Percentiles rank a stretch among this genome's conserved stretches.
These are phyloP conservation scores for Trilocha varians DNA, from an alignment of 2,888 invertebrate species.

Conservation along the genomic window DNA sequence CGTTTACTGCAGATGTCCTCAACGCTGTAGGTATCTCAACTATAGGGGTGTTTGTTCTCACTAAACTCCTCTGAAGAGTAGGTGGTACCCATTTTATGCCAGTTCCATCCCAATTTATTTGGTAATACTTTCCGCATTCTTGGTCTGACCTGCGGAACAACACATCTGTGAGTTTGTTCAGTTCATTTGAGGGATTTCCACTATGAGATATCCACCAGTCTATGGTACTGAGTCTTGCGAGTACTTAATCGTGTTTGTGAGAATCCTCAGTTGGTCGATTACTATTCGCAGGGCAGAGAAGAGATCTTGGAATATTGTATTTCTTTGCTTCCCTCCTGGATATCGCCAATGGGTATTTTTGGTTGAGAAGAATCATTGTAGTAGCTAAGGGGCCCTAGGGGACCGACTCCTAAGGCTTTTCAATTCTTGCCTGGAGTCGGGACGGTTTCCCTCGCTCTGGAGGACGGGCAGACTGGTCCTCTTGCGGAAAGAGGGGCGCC, in stretches of 20 bases:
- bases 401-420: too few relatives aligned
- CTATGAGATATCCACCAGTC: not conserved
- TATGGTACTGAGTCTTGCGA: not conserved
- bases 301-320: not conserved
- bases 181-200: not conserved
- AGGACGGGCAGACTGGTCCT: too few relatives aligned
- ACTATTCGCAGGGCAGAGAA: not conserved
- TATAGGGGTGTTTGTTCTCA: not conserved
- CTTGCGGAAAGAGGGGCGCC: too few relatives aligned
- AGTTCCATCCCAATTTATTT: not conserved
- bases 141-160: too few relatives aligned
- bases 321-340: not conserved
- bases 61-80: not conserved
- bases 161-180: too few relatives aligned
- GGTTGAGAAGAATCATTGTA: not conserved
- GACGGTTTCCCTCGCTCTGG: too few relatives aligned
- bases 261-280: not conserved
- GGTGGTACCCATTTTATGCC: not conserved
- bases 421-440: too few relatives aligned
- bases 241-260: not conserved
- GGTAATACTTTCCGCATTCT: not conserved
- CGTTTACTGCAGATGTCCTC: too few relatives aligned
- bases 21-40: too few relatives aligned
- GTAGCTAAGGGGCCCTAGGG: not conserved
- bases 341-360: slow-evolving; percentile 1